Evolutionary conservation across 2,113 vertebrate species (phyloP).

Genomic region (Anarhynchus alexandrinus): DNA sequence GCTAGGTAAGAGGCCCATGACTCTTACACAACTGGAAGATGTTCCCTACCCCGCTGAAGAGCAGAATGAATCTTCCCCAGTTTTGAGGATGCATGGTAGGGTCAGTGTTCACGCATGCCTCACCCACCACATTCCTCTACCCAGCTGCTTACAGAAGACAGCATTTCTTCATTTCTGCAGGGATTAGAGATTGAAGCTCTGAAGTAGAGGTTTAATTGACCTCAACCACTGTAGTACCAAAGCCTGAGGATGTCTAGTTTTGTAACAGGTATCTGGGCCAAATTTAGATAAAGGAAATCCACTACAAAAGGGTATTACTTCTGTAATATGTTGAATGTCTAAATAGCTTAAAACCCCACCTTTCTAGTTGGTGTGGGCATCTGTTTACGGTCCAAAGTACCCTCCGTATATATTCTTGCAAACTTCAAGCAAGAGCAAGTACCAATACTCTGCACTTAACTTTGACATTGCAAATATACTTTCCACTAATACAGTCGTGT

Average conservation of each 20-base stretch:
- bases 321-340: background rate
- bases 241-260: background rate
- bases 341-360: background rate
- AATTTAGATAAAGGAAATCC: background rate
- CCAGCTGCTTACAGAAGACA: background rate
- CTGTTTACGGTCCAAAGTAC: background rate
- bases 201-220: background rate
- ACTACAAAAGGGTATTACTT: background rate
- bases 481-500: background rate
- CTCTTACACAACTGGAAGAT: background rate
- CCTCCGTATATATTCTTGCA: background rate
- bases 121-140: background rate
- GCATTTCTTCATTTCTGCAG: background rate
- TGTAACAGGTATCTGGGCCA: background rate
- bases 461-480: background rate
- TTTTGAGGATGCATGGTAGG: background rate
- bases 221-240: background rate
- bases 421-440: background rate
- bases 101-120: background rate
- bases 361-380: background rate
- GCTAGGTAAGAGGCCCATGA: background rate
- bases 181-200: background rate
- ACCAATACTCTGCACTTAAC: background rate
- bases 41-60: accelerated
- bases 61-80: background rate